Evolutionary conservation across 1,140 invertebrate genomes (phyloP).

Genomic region (Triops cancriformis): DNA sequence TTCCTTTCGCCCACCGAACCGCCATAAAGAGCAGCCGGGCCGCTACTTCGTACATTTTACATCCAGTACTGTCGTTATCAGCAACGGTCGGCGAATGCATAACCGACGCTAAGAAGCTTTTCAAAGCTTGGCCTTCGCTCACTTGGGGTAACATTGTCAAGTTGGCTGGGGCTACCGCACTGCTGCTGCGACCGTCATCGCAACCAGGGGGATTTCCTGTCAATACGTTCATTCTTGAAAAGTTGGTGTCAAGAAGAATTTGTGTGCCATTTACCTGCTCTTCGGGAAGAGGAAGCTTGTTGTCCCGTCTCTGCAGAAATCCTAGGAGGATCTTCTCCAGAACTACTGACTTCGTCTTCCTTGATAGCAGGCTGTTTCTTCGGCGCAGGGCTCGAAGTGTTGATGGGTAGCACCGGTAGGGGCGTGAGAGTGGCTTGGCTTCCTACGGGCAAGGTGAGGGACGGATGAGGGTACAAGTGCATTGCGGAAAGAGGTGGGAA

Average conservation of each 20-base stretch:
- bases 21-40: constrained; percentile 66
- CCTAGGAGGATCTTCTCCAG: constrained; percentile 37
- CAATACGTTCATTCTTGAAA: background rate
- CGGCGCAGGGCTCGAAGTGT: constrained; percentile 20
- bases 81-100: constrained; percentile 24
- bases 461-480: constrained; percentile 34
- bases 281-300: background rate
- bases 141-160: background rate
- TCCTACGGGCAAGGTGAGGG: constrained; percentile 4
- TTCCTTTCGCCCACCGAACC: constrained; percentile 65
- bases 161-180: background rate
- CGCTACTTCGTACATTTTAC: constrained; percentile 61
- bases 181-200: background rate
- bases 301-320: constrained; percentile 24
- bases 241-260: too few species aligned
- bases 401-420: constrained; percentile 17
- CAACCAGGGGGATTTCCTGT: background rate
- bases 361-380: constrained; percentile 40
- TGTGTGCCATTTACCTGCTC: background rate
- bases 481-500: constrained; percentile 20
- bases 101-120: background rate
- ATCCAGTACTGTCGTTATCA: constrained; percentile 35
- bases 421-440: background rate
- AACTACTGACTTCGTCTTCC: constrained; percentile 65
- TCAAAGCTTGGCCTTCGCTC: background rate